These are phyloP conservation scores for Drosophila murphyi DNA, from an alignment of 1,140 invertebrate species.

Conservation along the genomic window DNA sequence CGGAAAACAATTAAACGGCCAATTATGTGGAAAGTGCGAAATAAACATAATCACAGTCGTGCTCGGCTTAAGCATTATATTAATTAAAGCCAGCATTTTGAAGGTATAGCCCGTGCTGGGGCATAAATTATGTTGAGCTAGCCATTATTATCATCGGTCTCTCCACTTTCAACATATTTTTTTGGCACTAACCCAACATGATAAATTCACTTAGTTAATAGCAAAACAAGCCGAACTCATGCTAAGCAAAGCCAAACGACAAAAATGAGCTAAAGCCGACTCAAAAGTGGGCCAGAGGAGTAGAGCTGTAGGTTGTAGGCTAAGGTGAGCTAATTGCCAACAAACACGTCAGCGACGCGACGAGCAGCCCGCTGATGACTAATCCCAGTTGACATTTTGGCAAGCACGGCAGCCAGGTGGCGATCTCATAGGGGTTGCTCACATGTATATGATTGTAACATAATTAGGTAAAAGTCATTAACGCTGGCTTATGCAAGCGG, in stretches of 20 bases:
- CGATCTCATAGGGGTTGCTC: constrained; percentile 27
- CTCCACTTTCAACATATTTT: constrained; percentile 54
- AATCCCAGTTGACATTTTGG: constrained; percentile 20
- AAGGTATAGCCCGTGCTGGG: constrained; percentile 33
- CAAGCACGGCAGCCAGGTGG: constrained; percentile 22
- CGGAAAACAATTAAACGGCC: constrained; percentile 58
- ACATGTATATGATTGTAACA: constrained; percentile 45
- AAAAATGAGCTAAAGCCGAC: constrained; percentile 48
- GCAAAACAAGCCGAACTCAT: constrained; percentile 26
- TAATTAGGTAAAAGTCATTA: constrained; percentile 74
- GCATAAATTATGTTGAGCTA: constrained; percentile 31
- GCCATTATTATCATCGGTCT: constrained; percentile 57
- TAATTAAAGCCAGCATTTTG: constrained; percentile 30
- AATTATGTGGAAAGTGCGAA: constrained; percentile 48
- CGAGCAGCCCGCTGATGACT: constrained; percentile 34
- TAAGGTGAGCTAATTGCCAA: constrained; percentile 56
- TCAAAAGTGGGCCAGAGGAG: constrained; percentile 2
- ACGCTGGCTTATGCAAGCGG: constrained; percentile 53
- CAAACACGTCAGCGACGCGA: constrained; percentile 63
- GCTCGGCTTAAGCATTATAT: constrained; percentile 16
- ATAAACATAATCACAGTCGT: constrained; percentile 19
- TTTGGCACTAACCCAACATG: constrained; percentile 52
- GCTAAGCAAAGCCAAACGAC: constrained; percentile 53
- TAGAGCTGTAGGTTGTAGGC: constrained; percentile 30
- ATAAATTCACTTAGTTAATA: constrained; percentile 73